Conservation (phyloP, 2,797 vertebrate genomes). For the Pygocentrus nattereri region DNA sequence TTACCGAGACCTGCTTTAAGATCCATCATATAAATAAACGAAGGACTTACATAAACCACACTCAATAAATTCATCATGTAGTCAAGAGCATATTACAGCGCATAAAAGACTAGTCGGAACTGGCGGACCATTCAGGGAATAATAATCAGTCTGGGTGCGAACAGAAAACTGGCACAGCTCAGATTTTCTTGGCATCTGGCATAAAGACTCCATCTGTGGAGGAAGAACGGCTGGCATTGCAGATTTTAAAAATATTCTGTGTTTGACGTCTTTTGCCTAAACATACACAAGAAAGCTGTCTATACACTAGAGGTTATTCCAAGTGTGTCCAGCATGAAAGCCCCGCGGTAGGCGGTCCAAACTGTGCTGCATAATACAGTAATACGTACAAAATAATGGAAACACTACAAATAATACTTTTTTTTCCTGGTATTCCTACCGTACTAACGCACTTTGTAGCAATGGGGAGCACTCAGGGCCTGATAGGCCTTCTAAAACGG, state of each 20-base stretch:
- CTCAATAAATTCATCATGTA: not conserved
- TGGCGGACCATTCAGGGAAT: not conserved
- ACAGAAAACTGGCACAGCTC: not conserved
- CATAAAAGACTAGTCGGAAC: not conserved
- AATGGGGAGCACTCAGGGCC: too few relatives aligned
- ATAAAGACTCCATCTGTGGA: not conserved
- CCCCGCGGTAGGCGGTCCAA: not conserved
- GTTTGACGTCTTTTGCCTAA: not conserved
- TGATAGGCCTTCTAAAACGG: too few relatives aligned
- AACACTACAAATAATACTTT: too few relatives aligned
- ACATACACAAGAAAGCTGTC: not conserved
- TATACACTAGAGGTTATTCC: conserved; percentile 35
- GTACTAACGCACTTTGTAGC: too few relatives aligned
- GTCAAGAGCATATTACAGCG: not conserved
- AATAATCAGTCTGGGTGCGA: not conserved
- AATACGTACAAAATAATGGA: too few relatives aligned
- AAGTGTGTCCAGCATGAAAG: not conserved
- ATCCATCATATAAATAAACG: not conserved
- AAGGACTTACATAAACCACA: not conserved
- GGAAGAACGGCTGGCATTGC: not conserved
- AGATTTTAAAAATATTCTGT: not conserved
- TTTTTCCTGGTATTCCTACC: too few relatives aligned
- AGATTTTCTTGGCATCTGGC: not conserved
- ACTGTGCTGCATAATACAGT: not conserved
- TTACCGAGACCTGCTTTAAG: too few relatives aligned